Conservation (phyloP, 2,113 vertebrate genomes). For the Spermophilus dauricus region DNA sequence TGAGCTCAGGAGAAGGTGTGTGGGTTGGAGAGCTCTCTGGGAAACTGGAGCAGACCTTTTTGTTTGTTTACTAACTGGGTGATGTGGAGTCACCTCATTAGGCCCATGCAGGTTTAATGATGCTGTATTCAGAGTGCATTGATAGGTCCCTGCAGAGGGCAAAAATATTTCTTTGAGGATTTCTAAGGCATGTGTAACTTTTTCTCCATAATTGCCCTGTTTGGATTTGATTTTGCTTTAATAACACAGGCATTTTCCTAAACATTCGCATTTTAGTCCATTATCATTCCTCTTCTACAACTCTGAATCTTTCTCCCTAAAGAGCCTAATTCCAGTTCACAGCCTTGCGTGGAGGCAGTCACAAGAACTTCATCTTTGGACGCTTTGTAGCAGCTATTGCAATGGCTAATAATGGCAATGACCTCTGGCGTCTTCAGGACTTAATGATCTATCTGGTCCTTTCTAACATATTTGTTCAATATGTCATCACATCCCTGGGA, state of each 20-base stretch:
- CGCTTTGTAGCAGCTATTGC: not conserved
- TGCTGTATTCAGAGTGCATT: slow-evolving; percentile 23
- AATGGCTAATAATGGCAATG: not conserved
- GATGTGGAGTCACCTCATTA: slow-evolving; percentile 68
- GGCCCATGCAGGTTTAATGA: slow-evolving; percentile 73
- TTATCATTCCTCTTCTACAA: not conserved
- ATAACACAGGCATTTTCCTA: slow-evolving; percentile 24
- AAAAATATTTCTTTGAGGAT: slow-evolving; percentile 69
- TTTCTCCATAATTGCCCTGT: slow-evolving; percentile 22
- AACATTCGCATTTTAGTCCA: not conserved
- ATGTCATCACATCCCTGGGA: not conserved
- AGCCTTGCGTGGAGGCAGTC: not conserved
- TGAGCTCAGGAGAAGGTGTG: slow-evolving; percentile 54
- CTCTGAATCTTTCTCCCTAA: not conserved
- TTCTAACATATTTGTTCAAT: not conserved
- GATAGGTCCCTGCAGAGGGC: slow-evolving; percentile 54
- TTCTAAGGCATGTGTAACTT: slow-evolving; percentile 60
- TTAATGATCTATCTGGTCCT: not conserved
- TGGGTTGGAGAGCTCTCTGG: slow-evolving; percentile 46
- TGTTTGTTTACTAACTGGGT: slow-evolving; percentile 71
- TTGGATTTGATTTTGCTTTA: slow-evolving; percentile 39
- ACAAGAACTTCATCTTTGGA: not conserved
- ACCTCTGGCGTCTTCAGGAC: not conserved
- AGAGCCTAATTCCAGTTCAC: not conserved
- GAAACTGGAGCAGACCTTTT: slow-evolving; percentile 39